A percentile compares a stretch with the other conserved stretches of the same genome.
These are phyloP conservation scores for Tricholauxania praeusta DNA, from an alignment of 2,888 invertebrate genomes.

Conservation along the genomic window DNA sequence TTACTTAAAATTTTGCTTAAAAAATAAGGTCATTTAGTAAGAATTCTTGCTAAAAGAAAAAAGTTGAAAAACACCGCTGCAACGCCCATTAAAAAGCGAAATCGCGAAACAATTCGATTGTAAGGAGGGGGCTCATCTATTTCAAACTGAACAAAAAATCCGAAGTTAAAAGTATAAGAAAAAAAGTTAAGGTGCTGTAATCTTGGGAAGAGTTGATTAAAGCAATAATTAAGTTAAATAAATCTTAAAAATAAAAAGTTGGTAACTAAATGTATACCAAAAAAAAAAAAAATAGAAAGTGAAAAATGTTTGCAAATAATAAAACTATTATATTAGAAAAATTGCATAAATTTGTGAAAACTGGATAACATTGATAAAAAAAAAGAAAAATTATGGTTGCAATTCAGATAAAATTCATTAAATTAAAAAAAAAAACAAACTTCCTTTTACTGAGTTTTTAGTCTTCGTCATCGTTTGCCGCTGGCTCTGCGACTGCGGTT, in stretches of 20 bases:
- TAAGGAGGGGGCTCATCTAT: slow-evolving; percentile 12
- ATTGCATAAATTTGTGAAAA: background rate
- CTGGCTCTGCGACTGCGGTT: slow-evolving; percentile 40
- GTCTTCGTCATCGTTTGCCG: slow-evolving; percentile 59
- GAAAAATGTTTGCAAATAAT: too few relatives aligned
- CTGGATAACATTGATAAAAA: background rate
- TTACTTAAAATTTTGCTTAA: slow-evolving; percentile 1
- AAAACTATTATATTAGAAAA: too few relatives aligned
- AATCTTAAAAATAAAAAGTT: too few relatives aligned
- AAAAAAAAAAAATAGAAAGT: too few relatives aligned
- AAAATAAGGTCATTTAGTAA: background rate
- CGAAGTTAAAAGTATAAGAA: slow-evolving; percentile 24
- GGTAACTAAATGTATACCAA: too few relatives aligned
- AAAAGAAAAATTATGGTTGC: too few relatives aligned
- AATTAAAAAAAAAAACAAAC: background rate
- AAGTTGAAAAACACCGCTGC: slow-evolving; percentile 29
- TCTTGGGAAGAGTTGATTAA: slow-evolving; percentile 27
- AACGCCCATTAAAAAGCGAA: slow-evolving; percentile 42
- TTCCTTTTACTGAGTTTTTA: slow-evolving; percentile 31
- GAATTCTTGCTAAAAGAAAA: background rate
- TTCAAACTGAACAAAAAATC: background rate
- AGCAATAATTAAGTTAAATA: background rate
- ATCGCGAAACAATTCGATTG: slow-evolving; percentile 33
- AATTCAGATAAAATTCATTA: too few relatives aligned
- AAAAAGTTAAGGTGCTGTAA: slow-evolving; percentile 28